phyloP scores from a whole-genome alignment of 2,888 invertebrate species.

The Sipha maydis region DNA sequence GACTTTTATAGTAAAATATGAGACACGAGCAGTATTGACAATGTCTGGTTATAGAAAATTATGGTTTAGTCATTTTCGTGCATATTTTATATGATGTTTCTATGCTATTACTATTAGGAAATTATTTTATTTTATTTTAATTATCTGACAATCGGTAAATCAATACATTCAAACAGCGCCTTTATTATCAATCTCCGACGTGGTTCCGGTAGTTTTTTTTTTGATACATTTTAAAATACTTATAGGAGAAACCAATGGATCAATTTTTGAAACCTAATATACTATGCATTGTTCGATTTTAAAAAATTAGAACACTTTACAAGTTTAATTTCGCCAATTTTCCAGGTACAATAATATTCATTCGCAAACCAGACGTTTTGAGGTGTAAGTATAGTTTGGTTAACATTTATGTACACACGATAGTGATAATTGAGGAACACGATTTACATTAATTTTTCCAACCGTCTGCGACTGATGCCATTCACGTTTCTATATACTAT shows the following conservation, averaged over 20 bases:
- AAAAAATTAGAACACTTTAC: background rate
- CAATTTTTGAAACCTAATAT: too few relatives aligned
- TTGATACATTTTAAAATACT: too few relatives aligned
- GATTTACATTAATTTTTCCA: too few relatives aligned
- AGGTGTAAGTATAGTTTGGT: background rate
- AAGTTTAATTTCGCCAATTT: background rate
- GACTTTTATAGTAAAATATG: background rate
- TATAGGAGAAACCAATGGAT: too few relatives aligned
- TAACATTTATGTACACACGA: constrained; percentile 4
- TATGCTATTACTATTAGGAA: too few relatives aligned
- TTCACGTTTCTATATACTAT: too few relatives aligned
- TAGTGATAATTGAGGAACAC: background rate
- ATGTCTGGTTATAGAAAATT: background rate
- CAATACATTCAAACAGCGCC: too few relatives aligned
- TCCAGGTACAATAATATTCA: background rate
- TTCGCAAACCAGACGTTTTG: background rate
- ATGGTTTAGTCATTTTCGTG: background rate
- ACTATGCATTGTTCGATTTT: background rate
- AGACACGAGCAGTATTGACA: background rate
- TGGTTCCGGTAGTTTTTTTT: too few relatives aligned
- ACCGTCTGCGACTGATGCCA: too few relatives aligned
- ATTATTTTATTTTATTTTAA: too few relatives aligned
- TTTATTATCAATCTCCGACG: too few relatives aligned
- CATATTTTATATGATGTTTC: background rate
- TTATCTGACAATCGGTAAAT: too few relatives aligned